Percentiles rank a stretch among this genome's conserved stretches.
Conservation (phyloP, 2,113 vertebrate genomes). For the Podocnemis expansa region DNA sequence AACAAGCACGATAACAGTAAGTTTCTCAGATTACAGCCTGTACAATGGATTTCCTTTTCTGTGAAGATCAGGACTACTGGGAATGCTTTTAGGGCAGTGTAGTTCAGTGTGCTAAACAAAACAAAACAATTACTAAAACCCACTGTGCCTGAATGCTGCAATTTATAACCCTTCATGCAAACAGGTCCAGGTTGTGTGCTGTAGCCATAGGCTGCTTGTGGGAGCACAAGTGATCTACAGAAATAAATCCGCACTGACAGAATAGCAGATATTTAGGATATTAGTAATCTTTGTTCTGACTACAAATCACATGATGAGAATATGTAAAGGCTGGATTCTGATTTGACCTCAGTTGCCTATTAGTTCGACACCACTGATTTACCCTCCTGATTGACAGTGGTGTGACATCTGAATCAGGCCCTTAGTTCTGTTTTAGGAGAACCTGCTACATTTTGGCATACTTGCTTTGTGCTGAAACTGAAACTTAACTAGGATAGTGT, state of each 20-base stretch:
- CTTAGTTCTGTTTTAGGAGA: slow-evolving; percentile 22
- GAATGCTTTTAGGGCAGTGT: slow-evolving; percentile 50
- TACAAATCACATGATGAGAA: background rate
- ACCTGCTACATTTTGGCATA: background rate
- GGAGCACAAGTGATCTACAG: background rate
- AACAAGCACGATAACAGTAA: slow-evolving; percentile 27
- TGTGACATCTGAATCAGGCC: background rate
- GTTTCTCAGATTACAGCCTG: slow-evolving; percentile 56
- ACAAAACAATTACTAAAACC: background rate
- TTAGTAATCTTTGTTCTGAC: background rate
- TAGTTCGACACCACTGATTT: background rate
- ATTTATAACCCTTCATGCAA: background rate
- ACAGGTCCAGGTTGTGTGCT: background rate
- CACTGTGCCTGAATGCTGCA: background rate
- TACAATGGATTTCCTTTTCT: slow-evolving; percentile 51
- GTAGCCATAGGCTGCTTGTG: background rate
- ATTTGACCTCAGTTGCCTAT: background rate
- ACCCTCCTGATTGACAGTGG: background rate
- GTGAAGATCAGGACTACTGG: slow-evolving; percentile 25
- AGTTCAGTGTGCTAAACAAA: background rate
- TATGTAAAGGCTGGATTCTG: slow-evolving; percentile 2
- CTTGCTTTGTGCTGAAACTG: background rate
- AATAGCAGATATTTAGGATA: background rate
- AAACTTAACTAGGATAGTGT: background rate
- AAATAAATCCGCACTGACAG: background rate